These are phyloP conservation scores for Alethe diademata DNA, from an alignment of 2,113 vertebrate species.

Conservation along the genomic window DNA sequence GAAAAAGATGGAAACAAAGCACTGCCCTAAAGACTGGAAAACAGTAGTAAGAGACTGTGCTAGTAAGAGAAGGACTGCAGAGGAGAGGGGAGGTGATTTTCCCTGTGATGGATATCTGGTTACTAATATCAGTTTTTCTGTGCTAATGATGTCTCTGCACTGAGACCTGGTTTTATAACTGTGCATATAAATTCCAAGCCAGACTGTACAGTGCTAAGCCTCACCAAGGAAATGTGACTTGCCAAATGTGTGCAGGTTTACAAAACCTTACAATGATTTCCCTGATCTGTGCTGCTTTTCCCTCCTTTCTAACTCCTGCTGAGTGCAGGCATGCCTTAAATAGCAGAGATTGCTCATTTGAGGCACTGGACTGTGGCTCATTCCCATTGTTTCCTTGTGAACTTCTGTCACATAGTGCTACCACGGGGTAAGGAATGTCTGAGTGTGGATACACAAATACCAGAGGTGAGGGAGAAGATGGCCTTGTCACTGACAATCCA, in stretches of 20 bases:
- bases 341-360: not conserved
- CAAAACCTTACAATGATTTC: not conserved
- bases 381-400: not conserved
- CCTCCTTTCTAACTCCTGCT: not conserved
- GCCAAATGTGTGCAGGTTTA: not conserved
- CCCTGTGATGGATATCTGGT: not conserved
- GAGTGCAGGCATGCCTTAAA: not conserved
- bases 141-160: not conserved
- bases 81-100: not conserved
- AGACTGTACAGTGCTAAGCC: not conserved
- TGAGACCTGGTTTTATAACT: not conserved
- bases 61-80: not conserved
- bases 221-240: not conserved
- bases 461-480: not conserved
- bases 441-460: not conserved
- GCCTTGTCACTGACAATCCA: not conserved
- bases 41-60: not conserved
- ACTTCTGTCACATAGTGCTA: not conserved
- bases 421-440: not conserved
- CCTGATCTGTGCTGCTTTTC: not conserved
- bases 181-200: not conserved
- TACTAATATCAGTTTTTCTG: not conserved
- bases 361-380: not conserved
- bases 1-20: not conserved
- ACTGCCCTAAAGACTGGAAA: not conserved